Percentiles rank a stretch among this genome's conserved stretches.
phyloP scores from a whole-genome alignment of 2,888 invertebrate genomes.

The Melanchra persicariae region DNA sequence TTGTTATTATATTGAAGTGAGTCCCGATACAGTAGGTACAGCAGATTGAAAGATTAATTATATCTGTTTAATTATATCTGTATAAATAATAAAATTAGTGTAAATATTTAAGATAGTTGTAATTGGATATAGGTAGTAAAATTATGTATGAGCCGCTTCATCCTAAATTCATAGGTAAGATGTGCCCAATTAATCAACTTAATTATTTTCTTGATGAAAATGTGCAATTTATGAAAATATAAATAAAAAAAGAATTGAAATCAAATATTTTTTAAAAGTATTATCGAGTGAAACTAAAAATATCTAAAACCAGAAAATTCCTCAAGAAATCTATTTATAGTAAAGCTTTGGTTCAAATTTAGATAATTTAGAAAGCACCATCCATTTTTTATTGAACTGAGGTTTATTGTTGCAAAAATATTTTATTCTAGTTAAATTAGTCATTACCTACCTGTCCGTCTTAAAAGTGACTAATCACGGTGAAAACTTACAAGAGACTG shows the following conservation, averaged over 20 bases:
- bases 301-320: too few species aligned
- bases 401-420: background rate
- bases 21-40: background rate
- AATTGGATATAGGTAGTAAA: background rate
- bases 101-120: background rate
- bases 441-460: too few species aligned
- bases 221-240: too few species aligned
- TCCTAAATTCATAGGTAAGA: constrained; percentile 12
- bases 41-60: constrained; percentile 6
- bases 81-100: background rate
- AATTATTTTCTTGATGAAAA: constrained; percentile 6
- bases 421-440: background rate
- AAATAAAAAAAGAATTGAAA: too few species aligned
- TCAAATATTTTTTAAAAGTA: too few species aligned
- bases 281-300: too few species aligned
- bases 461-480: background rate
- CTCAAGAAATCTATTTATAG: too few species aligned
- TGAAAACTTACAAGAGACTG: background rate
- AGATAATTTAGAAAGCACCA: background rate
- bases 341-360: background rate
- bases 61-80: background rate
- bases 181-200: background rate
- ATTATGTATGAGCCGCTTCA: background rate
- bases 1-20: constrained; percentile 7
- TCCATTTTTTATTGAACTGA: background rate